Evolutionary conservation across 30 jellyfish, hydroid and myxozoan species (phyloP).

Genomic region (Cassiopea andromeda): DNA sequence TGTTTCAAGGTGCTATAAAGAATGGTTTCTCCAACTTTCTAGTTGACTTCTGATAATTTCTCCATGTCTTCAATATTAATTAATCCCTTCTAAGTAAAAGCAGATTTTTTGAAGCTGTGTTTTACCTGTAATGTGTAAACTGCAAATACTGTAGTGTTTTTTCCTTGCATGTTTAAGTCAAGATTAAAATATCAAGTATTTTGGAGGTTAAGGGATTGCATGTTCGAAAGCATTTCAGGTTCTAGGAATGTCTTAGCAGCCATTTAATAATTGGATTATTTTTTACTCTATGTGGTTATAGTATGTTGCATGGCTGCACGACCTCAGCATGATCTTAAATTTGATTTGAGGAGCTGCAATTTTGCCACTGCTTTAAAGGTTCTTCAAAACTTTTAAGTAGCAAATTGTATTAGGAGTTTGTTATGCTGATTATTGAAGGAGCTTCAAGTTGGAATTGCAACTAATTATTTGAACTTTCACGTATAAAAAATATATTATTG

Average conservation of each 20-base stretch:
- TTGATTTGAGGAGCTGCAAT: not conserved
- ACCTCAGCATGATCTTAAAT: not conserved
- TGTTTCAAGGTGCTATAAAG: not conserved
- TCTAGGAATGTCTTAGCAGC: not conserved
- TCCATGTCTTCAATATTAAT: conserved; percentile 3
- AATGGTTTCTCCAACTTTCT: not conserved
- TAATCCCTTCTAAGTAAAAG: not conserved
- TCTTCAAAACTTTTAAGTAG: too few species aligned
- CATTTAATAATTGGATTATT: not conserved
- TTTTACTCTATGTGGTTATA: not conserved
- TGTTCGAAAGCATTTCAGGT: not conserved
- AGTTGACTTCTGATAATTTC: not conserved
- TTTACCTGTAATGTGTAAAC: not conserved
- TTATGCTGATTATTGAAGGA: too few species aligned
- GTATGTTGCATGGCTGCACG: not conserved
- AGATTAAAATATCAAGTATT: conserved; percentile 9
- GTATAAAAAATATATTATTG: too few species aligned
- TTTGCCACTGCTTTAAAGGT: not conserved
- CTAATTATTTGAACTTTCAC: too few species aligned
- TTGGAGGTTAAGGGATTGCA: not conserved
- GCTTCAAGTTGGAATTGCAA: too few species aligned
- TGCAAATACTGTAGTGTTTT: not conserved
- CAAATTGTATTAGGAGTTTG: too few species aligned
- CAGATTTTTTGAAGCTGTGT: not conserved
- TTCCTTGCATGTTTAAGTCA: conserved; percentile 1